A percentile compares a stretch with the other conserved stretches of the same genome.
phyloP scores from a whole-genome alignment of 1,140 invertebrate genomes.

The Caenorhabditis brenneri region DNA sequence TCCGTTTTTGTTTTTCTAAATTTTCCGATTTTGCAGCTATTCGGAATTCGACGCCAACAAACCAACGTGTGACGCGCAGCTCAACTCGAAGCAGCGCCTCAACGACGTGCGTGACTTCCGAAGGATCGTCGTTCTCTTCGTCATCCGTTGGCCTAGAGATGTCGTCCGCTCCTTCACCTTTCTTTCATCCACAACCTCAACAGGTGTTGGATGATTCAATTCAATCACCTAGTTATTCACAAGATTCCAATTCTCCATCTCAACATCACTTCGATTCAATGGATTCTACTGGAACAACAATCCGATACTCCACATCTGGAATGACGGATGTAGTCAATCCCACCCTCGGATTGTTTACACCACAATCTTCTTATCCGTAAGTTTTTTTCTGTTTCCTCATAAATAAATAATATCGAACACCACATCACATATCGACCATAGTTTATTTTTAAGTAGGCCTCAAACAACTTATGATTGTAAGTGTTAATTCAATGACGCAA shows the following conservation, averaged over 20 bases:
- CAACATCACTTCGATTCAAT: conserved; percentile 6
- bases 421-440: neutral
- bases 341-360: conserved; percentile 4
- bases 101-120: conserved; percentile 12
- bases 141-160: conserved; percentile 1
- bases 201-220: conserved; percentile 19
- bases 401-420: neutral
- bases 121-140: conserved; percentile 11
- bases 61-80: conserved; percentile 26
- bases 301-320: conserved; percentile 18
- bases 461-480: neutral
- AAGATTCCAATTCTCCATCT: neutral
- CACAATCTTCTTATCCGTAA: conserved; percentile 35
- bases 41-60: conserved; percentile 8
- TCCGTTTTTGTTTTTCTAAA: no score
- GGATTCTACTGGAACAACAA: neutral
- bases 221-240: conserved; percentile 33
- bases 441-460: neutral
- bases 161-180: conserved; percentile 6
- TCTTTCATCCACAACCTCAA: conserved; percentile 2
- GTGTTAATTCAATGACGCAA: neutral
- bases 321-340: neutral
- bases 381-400: neutral
- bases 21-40: neutral
- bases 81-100: conserved; percentile 9